Evolutionary conservation across 2,888 invertebrate genomes (phyloP), one percentile per base, ranked within the genome.

Genomic region (Drosophila rellima): DNA sequence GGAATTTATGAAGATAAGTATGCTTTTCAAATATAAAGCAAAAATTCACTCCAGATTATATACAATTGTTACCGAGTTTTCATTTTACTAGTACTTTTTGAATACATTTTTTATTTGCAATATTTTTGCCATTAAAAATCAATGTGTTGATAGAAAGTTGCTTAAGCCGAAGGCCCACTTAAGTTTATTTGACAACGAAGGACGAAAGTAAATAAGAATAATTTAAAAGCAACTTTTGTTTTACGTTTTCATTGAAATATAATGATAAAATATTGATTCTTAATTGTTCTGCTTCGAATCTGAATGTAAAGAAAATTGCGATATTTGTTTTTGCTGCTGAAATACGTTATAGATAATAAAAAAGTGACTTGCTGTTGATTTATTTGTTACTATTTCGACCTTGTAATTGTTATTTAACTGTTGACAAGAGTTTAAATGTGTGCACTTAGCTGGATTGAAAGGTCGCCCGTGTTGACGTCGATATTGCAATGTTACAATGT

Each of bases 321-420:
- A 51, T 52, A 26, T 10, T 35, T 37, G 50, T 37, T 15, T 39
- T 20, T 26, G 13, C 15, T 42, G 18, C n/a, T 39, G 4, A 52
- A 29, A 17, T 40, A 17, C 6, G 3, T 15, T 29, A 8, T 18
- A 10, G 10, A 10, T 31, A 6, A 18, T 13, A 23, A 45, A 42
- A 15, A 15, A 5, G n/a, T 11, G 10, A 51, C 42, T 23, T 39
- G 48, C 18, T 48, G 45, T n/a, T 31, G 40, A 33, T 52, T 40
- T 64, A 23, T 52, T 62, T 74, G 51, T 39, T 8, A 45, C n/a
- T 31, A 10, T 15, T 40, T 17, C 48, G 62, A 39, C 42, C 47
- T 60, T 70, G 52, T 66, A 71, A 48, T 63, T 56, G 48, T 71
- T 52, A 15, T 51, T 56, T 48, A 45, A 35, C 39, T 48, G 45